Percentiles rank a stretch among this genome's conserved stretches.
Conservation (phyloP, 2,113 vertebrate genomes). For the Axis porcinus region DNA sequence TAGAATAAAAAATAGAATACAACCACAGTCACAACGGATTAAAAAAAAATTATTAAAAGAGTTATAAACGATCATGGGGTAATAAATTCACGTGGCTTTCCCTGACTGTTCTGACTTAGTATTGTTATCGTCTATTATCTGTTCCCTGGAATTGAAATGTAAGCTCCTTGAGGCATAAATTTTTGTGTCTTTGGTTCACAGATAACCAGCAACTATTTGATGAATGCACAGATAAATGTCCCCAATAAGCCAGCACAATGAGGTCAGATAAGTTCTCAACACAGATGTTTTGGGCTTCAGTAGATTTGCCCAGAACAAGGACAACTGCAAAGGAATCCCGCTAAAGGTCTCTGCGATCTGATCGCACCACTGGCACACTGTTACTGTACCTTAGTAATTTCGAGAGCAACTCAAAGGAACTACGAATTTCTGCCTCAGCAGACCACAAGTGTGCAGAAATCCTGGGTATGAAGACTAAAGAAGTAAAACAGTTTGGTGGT, state of each 20-base stretch:
- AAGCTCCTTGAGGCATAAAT: background rate
- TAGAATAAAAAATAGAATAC: background rate
- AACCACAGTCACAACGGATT: background rate
- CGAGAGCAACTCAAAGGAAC: background rate
- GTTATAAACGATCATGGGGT: background rate
- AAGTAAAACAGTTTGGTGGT: background rate
- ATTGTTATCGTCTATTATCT: background rate
- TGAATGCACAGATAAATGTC: background rate
- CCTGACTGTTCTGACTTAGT: background rate
- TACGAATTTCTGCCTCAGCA: background rate
- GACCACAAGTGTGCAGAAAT: background rate
- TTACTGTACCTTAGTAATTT: background rate
- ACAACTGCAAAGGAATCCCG: background rate
- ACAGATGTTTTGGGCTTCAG: background rate
- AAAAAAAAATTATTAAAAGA: background rate
- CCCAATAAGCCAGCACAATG: background rate
- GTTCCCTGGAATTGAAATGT: background rate
- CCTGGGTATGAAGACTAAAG: background rate
- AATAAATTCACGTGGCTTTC: background rate
- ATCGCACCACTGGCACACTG: background rate
- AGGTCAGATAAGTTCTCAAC: background rate
- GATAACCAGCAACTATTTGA: background rate
- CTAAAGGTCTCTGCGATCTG: background rate
- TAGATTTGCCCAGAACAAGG: background rate
- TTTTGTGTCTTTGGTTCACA: background rate